phyloP scores from a whole-genome alignment of 2,797 vertebrate genomes.

The Acropternis orthonyx region DNA sequence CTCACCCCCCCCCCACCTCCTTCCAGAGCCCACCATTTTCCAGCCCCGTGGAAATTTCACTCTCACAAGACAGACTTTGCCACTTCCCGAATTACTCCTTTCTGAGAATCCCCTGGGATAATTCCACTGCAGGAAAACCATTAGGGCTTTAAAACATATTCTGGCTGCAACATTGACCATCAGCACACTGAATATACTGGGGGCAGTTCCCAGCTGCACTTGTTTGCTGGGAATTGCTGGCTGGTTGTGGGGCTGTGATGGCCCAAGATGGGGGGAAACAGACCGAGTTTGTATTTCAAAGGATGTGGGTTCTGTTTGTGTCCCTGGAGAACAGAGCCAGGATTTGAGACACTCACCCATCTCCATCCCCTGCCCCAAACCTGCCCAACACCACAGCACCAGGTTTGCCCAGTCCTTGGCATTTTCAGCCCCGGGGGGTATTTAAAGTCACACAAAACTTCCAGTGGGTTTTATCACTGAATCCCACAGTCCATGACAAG shows the following conservation, averaged over 20 bases:
- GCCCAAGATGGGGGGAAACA: background rate
- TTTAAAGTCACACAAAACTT: background rate
- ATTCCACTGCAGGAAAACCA: background rate
- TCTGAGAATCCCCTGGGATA: background rate
- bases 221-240: background rate
- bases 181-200: fast-evolving
- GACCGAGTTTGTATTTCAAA: background rate
- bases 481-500: fast-evolving
- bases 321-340: background rate
- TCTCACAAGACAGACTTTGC: background rate
- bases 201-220: background rate
- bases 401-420: fast-evolving
- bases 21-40: background rate
- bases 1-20: background rate
- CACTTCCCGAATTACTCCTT: background rate
- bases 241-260: fast-evolving
- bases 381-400: background rate
- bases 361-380: background rate
- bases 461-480: background rate
- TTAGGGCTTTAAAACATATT: background rate
- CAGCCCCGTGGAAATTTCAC: background rate
- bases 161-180: background rate
- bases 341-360: background rate
- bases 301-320: background rate
- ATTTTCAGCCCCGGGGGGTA: background rate